Conservation (phyloP, 2,113 vertebrate genomes). For the Hemiscyllium ocellatum region DNA sequence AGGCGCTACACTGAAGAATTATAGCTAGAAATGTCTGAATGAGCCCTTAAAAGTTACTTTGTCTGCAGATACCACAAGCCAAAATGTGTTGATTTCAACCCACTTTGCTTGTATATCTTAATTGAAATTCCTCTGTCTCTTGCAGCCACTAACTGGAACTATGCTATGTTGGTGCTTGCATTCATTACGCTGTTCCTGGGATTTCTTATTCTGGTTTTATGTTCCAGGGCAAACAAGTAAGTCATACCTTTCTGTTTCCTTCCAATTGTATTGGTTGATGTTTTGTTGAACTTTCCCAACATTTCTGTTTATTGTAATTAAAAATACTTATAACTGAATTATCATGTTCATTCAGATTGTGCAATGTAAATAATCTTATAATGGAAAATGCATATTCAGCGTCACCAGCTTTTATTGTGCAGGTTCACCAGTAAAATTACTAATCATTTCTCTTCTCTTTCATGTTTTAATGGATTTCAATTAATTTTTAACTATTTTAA, state of each 20-base stretch:
- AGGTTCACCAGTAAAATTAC: neutral
- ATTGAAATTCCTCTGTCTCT: constrained; percentile 36
- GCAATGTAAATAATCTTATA: neutral
- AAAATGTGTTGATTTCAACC: neutral
- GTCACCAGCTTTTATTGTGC: neutral
- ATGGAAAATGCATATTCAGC: neutral
- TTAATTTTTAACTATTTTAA: neutral
- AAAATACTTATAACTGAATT: neutral
- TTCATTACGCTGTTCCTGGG: constrained; percentile 59
- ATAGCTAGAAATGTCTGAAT: neutral
- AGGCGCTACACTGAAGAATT: neutral
- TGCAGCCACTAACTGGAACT: constrained; percentile 70
- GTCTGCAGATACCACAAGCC: neutral
- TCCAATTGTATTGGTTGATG: neutral
- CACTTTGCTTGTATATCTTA: neutral
- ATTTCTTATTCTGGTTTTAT: constrained; percentile 63
- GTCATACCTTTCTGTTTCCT: constrained; percentile 38
- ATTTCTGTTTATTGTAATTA: neutral
- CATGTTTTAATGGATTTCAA: no score
- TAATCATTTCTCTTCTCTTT: neutral
- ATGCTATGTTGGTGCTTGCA: constrained; percentile 61
- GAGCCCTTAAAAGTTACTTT: neutral
- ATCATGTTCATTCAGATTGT: neutral
- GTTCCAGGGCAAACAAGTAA: constrained; percentile 70
- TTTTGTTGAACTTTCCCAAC: neutral